Conservation (phyloP, 2,797 vertebrate species). For the Falco biarmicus region DNA sequence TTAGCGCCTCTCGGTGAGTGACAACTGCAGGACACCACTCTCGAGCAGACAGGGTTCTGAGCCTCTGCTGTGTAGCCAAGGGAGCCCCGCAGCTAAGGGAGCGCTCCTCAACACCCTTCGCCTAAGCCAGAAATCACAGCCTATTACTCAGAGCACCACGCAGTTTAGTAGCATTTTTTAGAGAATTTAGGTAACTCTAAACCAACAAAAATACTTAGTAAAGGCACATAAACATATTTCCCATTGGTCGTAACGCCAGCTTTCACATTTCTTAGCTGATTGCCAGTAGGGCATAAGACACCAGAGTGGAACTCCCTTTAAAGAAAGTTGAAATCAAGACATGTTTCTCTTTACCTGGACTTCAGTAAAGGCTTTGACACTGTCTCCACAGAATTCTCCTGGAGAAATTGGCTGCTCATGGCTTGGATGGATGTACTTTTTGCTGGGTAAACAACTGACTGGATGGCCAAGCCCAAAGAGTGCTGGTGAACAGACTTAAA, state of each 20-base stretch:
- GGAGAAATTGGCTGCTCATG: background rate
- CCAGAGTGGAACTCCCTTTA: background rate
- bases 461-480: accelerated
- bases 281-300: background rate
- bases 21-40: background rate
- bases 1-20: background rate
- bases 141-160: background rate
- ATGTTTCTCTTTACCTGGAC: background rate
- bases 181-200: background rate
- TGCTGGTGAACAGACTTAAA: background rate
- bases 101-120: accelerated
- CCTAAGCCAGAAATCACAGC: background rate
- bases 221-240: background rate
- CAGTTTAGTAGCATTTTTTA: background rate
- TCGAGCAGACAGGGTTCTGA: background rate
- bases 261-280: background rate
- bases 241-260: background rate
- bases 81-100: background rate
- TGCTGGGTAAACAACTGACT: background rate
- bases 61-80: background rate
- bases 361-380: background rate
- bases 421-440: background rate
- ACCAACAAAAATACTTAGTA: background rate
- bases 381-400: background rate
- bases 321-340: background rate